phyloP scores from a whole-genome alignment of 1,140 invertebrate genomes.

The Drosophila asahinai region DNA sequence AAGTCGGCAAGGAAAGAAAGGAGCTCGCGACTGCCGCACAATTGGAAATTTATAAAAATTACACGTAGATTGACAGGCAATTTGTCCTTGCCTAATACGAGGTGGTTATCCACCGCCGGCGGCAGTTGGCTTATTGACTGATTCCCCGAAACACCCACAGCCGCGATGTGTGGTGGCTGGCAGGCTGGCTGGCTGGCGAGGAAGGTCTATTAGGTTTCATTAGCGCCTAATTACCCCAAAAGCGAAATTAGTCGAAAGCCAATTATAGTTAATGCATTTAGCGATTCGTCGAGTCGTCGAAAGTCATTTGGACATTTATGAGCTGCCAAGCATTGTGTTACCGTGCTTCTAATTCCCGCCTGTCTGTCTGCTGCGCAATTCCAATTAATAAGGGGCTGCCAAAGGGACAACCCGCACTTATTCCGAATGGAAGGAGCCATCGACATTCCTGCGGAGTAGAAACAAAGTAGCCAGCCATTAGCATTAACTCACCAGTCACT shows the following conservation, averaged over 20 bases:
- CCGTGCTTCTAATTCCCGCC: neutral
- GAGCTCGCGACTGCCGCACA: slow-evolving; percentile 25
- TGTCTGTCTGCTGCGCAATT: slow-evolving; percentile 28
- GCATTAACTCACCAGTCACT: slow-evolving; percentile 22
- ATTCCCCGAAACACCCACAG: slow-evolving; percentile 42
- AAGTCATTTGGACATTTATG: slow-evolving; percentile 51
- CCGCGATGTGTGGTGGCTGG: slow-evolving; percentile 44
- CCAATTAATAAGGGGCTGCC: slow-evolving; percentile 34
- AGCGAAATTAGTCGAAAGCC: slow-evolving; percentile 74
- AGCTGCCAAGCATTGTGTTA: slow-evolving; percentile 50
- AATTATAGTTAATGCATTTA: slow-evolving; percentile 81
- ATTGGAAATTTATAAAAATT: slow-evolving; percentile 82
- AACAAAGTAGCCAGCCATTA: slow-evolving; percentile 51
- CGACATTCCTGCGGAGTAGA: slow-evolving; percentile 22
- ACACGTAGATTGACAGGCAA: slow-evolving; percentile 82
- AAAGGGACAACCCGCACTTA: neutral
- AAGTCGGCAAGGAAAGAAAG: slow-evolving; percentile 1
- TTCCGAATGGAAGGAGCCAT: slow-evolving; percentile 1
- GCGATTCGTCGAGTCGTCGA: slow-evolving; percentile 15
- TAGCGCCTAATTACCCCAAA: slow-evolving; percentile 76
- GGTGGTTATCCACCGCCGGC: slow-evolving; percentile 56
- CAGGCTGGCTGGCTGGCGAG: slow-evolving; percentile 7
- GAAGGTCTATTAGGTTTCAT: slow-evolving; percentile 68
- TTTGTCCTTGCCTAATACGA: slow-evolving; percentile 72
- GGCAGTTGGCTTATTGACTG: slow-evolving; percentile 65